Evolutionary conservation across 2,888 invertebrate genomes (phyloP).

Genomic region (Temnothorax rugatulus): DNA sequence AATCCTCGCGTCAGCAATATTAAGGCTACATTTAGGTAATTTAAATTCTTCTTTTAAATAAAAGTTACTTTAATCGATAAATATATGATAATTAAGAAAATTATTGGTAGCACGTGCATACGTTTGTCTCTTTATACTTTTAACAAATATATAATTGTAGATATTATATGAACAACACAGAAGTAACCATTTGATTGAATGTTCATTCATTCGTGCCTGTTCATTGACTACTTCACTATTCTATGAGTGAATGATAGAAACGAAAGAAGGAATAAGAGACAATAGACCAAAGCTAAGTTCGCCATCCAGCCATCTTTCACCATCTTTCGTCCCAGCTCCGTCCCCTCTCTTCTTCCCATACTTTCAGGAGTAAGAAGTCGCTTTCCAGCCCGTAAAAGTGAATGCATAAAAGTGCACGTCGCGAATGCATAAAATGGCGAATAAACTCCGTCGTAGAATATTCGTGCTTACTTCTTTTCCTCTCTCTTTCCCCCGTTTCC

Average conservation of each 20-base stretch:
- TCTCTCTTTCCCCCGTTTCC: background rate
- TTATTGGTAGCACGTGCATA: no score
- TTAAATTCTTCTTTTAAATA: background rate
- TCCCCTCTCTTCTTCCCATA: background rate
- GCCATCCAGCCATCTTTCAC: conserved; percentile 40
- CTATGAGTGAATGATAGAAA: background rate
- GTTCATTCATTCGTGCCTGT: background rate
- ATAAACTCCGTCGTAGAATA: conserved; percentile 71
- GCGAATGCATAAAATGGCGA: conserved; percentile 77
- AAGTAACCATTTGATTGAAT: background rate
- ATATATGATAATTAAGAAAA: background rate
- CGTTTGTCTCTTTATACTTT: background rate
- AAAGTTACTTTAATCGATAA: background rate
- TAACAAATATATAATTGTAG: background rate
- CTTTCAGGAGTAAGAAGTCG: conserved; percentile 64
- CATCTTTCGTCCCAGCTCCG: conserved; percentile 2
- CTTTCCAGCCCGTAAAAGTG: conserved; percentile 76
- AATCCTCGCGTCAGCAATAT: background rate
- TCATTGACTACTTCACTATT: conserved; percentile 6
- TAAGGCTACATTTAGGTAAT: background rate
- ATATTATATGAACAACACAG: background rate
- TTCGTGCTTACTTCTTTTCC: conserved; percentile 61
- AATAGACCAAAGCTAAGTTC: conserved; percentile 54
- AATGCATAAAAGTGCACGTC: conserved; percentile 78
- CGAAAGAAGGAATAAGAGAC: conserved; percentile 31